A percentile compares a stretch with the other conserved stretches of the same genome.
Evolutionary conservation across 2,113 vertebrate genomes (phyloP).

Genomic region (Otus sunia): DNA sequence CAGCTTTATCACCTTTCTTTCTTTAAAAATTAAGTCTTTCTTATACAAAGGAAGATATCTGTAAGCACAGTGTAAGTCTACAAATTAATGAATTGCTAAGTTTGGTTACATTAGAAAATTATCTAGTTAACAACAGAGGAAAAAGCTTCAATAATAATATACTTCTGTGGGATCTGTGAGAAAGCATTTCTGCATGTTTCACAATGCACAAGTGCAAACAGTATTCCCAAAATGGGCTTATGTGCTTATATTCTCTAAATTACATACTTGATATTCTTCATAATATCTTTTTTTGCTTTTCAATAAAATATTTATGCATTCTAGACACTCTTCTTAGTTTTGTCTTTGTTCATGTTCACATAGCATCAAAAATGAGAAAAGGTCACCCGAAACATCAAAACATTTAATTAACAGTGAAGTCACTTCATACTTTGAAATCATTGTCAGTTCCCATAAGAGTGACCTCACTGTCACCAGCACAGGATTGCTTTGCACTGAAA

Average conservation of each 20-base stretch:
- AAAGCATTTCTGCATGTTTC: not conserved
- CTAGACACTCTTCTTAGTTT: not conserved
- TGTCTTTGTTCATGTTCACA: not conserved
- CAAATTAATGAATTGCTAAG: not conserved
- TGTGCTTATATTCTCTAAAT: not conserved
- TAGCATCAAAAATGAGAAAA: not conserved
- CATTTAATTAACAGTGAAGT: constrained; percentile 41
- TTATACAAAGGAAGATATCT: not conserved
- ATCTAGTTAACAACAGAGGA: not conserved
- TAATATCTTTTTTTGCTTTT: not conserved
- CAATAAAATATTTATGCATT: not conserved
- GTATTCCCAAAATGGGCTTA: not conserved
- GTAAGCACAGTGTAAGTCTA: not conserved
- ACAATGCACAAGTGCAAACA: not conserved
- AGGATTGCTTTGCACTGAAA: not conserved
- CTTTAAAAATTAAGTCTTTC: not conserved
- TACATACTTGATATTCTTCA: not conserved
- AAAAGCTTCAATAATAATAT: not conserved
- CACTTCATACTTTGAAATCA: constrained; percentile 16
- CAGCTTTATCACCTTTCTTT: not conserved
- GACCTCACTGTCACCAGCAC: not conserved
- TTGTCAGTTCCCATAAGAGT: not conserved
- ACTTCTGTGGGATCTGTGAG: not conserved
- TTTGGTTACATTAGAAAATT: not conserved
- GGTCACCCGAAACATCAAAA: constrained; percentile 3